Conservation (phyloP, 2,797 vertebrate genomes). For the Spea hammondii region DNA sequence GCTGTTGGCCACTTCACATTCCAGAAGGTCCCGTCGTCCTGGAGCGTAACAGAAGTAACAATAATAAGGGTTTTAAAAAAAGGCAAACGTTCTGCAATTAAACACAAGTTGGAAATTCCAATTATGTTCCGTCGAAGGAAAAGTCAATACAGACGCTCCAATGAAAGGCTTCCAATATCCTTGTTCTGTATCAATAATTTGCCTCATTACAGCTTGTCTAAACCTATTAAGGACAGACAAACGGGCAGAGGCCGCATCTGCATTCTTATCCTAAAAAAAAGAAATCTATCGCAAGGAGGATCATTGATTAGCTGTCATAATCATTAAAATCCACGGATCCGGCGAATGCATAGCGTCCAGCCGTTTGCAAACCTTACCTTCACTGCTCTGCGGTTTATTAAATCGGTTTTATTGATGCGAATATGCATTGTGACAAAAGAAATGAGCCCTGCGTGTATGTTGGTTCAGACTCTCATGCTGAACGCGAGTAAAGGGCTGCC, state of each 20-base stretch:
- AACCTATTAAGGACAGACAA: slow-evolving; percentile 12
- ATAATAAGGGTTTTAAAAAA: too few species aligned
- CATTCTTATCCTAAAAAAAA: slow-evolving; percentile 13
- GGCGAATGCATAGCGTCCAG: neutral
- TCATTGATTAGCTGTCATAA: slow-evolving; percentile 43
- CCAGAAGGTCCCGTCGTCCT: too few species aligned
- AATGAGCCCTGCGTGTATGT: neutral
- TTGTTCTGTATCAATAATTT: slow-evolving; percentile 43
- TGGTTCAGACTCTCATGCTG: too few species aligned
- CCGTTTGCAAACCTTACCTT: neutral
- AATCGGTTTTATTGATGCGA: slow-evolving; percentile 6
- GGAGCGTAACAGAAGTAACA: too few species aligned
- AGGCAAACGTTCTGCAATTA: neutral
- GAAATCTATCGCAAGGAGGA: slow-evolving; percentile 35
- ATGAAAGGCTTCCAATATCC: slow-evolving; percentile 6
- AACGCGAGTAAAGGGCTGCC: too few species aligned
- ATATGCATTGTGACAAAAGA: neutral
- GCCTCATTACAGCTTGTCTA: slow-evolving; percentile 34
- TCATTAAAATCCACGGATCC: slow-evolving; percentile 1
- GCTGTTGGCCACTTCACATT: too few species aligned
- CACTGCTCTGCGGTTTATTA: neutral
- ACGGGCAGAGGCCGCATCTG: slow-evolving; percentile 12
- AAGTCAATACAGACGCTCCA: slow-evolving; percentile 19
- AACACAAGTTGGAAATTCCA: slow-evolving; percentile 31
- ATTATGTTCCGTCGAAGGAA: slow-evolving; percentile 26